phyloP scores from a whole-genome alignment of 2,888 invertebrate species.

The Hipparchia sbordonii region DNA sequence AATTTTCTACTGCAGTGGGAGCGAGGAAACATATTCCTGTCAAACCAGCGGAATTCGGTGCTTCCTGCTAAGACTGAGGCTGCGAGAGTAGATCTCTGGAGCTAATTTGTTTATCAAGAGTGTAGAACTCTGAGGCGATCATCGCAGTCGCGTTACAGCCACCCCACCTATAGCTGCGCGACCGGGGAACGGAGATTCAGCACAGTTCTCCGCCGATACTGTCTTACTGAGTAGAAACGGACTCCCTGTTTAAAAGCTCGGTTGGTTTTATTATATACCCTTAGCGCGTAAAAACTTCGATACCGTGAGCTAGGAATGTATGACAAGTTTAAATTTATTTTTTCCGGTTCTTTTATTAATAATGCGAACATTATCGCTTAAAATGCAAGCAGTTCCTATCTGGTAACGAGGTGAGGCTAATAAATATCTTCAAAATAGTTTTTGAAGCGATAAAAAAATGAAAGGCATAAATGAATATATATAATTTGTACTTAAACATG shows the following conservation, averaged over 20 bases:
- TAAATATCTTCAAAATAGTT: no score
- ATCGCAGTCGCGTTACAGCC: not conserved
- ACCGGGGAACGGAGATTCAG: not conserved
- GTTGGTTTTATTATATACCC: not conserved
- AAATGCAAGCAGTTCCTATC: no score
- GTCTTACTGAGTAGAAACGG: conserved; percentile 9
- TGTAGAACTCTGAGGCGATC: not conserved
- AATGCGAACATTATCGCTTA: no score
- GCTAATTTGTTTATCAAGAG: not conserved
- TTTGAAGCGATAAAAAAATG: no score
- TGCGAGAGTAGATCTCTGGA: not conserved
- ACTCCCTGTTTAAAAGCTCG: not conserved
- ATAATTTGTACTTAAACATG: no score
- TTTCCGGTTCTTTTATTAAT: no score
- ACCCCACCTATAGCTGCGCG: not conserved
- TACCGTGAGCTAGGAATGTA: no score
- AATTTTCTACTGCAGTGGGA: not conserved
- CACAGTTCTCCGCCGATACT: conserved; percentile 1
- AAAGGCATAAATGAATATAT: no score
- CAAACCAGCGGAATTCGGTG: not conserved
- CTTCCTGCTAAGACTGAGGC: conserved; percentile 1
- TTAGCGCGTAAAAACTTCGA: not conserved
- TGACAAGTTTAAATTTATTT: no score
- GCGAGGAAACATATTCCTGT: not conserved
- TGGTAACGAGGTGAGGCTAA: no score